Base-by-base conservation (phyloP, 2,113 vertebrate species). In the Poeciliopsis occidentalis region DNA sequence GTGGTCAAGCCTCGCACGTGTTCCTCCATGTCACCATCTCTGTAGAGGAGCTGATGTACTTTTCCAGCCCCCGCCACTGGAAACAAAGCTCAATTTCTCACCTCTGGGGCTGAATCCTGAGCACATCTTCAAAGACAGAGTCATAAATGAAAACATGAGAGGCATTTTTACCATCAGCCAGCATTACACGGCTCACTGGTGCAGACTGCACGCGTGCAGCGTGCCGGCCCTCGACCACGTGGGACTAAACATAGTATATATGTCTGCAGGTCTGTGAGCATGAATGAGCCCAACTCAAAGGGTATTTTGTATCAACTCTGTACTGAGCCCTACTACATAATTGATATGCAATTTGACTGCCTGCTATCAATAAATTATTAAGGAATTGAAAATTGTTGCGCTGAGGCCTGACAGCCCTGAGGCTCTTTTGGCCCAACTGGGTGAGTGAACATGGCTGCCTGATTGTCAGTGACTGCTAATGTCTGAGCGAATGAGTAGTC, bases 281-380 rank as follows among this genome's bases (percentile, higher is more conserved):
- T 89, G 86, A 88, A 88, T 88, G 86, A 90, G 81, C 87, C 64
- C 31, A 32, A 79, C 82, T 86, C 80, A 90, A 78, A 81, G 81
- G 82, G 87, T 92, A 83, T 93, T 91, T 91, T 84, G 85, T 92
- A 90, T 93, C 93, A 90, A 87, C 92, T 87, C 79, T 83, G 89
- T 88, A 90, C 92, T 86, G 88, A 91, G 79, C 83, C 85, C 87
- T 80, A 81, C 86, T 93, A 88, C 91, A 93, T 93, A 92, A 94
- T 92, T 93, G 78, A 94, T 90, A 89, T 70, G 81, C 87, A 89
- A 90, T 93, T 91, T 93, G 88, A 92, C 91, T 92, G 90, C 84
- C 66, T 3, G 76, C 82, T 84, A 91, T 93, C 82, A 90, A 90
- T 92, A 89, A 93, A 90, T 93, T 80, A 93, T 91, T 87, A 85